Base-by-base conservation (phyloP, 1,140 invertebrate species). In the Agrypnia vestita region DNA sequence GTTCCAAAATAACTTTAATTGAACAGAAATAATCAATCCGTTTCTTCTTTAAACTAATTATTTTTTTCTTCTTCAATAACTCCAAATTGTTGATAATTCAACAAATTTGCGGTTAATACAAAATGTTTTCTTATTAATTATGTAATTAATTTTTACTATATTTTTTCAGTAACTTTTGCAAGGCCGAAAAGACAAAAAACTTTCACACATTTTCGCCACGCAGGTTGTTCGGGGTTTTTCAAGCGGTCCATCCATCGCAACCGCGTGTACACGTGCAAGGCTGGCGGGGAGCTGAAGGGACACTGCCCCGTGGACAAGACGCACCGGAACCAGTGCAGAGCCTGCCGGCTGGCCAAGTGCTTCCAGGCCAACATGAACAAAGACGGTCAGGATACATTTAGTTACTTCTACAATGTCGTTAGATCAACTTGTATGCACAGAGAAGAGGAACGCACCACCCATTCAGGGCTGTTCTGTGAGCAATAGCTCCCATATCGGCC, bases 321-420 rank as follows among this genome's bases (percentile, higher is more conserved):
- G 0, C 97, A 98, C 86, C 91, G 97, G 51, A 99, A 99, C 91
- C 97, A 99, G 90, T 99, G 98, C 88, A 91, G 98, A 73, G 97
- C 97, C 83, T 99, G 98, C 87, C 91, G 98, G 62, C 93, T 99
- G 21, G 96, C 95, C 84, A 99, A 99, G 91, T 99, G 98, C 88
- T 97, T 99, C 86, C 95, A 97, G 88, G 97, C 97, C 53, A 95
- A 96, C 82, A 99, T 99, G 98, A 99, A 99, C 88, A 98, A 98
- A 92, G 97, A 99, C 91, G 97, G 98, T 99, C 91, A 96, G 96
- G n/a, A 67, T 67, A 43, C 15, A 25, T 47, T 67, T 44, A 49
- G 19, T 73, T 73, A 56, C 43, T 75, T 75, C 25, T 35, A 35
- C 6, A 35, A 3, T 35, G 6, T 35, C n/a, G n/a, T n/a, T n/a